phyloP scores from a whole-genome alignment of 2,113 vertebrate species.

The Symphodus melops region DNA sequence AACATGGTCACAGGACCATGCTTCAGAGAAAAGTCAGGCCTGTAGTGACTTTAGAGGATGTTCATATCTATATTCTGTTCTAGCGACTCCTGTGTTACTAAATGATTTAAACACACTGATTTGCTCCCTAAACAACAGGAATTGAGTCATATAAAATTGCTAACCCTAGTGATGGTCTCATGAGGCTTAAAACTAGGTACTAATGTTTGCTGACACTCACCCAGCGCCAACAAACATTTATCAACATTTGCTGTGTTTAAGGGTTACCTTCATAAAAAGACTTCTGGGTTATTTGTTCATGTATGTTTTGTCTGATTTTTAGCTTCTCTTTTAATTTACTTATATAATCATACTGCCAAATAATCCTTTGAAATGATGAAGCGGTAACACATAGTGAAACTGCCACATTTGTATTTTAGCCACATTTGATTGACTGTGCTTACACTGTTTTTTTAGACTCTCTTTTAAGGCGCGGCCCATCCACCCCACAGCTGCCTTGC shows the following conservation, averaged over 20 bases:
- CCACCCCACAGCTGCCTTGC: slow-evolving; percentile 22
- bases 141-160: slow-evolving; percentile 18
- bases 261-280: slow-evolving; percentile 4
- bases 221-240: slow-evolving; percentile 31
- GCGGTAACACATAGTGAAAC: slow-evolving; percentile 38
- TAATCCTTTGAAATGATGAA: slow-evolving; percentile 13
- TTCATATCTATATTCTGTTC: neutral
- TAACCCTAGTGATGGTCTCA: slow-evolving; percentile 3
- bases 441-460: slow-evolving; percentile 38
- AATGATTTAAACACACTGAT: slow-evolving; percentile 13
- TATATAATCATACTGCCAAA: slow-evolving; percentile 7
- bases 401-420: slow-evolving; percentile 40
- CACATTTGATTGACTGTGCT: slow-evolving; percentile 58
- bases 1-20: slow-evolving; percentile 8
- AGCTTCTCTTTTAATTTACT: neutral
- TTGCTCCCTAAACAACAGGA: slow-evolving; percentile 18
- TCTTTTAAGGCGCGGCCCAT: slow-evolving; percentile 23
- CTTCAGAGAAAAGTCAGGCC: slow-evolving; percentile 21
- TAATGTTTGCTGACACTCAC: slow-evolving; percentile 15
- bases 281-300: neutral
- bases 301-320: neutral
- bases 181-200: slow-evolving; percentile 21
- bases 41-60: slow-evolving; percentile 16
- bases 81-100: neutral
- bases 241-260: slow-evolving; percentile 11